Conservation (phyloP, 2,888 invertebrate genomes). For the Strigamia maritima region DNA sequence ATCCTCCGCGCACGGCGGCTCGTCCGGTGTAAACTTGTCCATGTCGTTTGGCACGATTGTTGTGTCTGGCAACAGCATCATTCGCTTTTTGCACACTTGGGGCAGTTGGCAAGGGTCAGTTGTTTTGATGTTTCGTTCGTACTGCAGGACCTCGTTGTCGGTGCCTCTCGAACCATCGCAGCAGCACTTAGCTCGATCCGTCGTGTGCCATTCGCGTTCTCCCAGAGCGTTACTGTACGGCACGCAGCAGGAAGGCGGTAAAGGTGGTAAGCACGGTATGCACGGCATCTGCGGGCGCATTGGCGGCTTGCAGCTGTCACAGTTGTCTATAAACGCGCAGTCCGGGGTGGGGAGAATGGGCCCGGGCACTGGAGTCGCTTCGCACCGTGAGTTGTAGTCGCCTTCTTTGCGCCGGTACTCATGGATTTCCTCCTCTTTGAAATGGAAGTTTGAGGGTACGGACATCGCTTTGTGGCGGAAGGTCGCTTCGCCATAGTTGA, state of each 20-base stretch:
- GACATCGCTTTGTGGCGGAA: background rate
- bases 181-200: background rate
- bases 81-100: background rate
- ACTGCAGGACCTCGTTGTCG: conserved; percentile 7
- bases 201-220: conserved; percentile 35
- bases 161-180: background rate
- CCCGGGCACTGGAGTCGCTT: background rate
- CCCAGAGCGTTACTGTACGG: background rate
- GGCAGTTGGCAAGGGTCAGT: background rate
- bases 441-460: background rate
- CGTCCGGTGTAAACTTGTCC: conserved; percentile 12
- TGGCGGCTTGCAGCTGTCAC: background rate
- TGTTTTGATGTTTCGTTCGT: conserved; percentile 2
- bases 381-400: conserved; percentile 1
- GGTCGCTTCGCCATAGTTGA: background rate
- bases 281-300: background rate
- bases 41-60: background rate
- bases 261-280: background rate
- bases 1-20: conserved; percentile 1
- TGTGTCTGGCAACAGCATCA: background rate
- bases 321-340: background rate
- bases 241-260: background rate
- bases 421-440: conserved; percentile 31
- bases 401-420: conserved; percentile 12
- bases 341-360: conserved; percentile 2